Conservation (phyloP, 2,113 vertebrate genomes). For the Chionomys nivalis region DNA sequence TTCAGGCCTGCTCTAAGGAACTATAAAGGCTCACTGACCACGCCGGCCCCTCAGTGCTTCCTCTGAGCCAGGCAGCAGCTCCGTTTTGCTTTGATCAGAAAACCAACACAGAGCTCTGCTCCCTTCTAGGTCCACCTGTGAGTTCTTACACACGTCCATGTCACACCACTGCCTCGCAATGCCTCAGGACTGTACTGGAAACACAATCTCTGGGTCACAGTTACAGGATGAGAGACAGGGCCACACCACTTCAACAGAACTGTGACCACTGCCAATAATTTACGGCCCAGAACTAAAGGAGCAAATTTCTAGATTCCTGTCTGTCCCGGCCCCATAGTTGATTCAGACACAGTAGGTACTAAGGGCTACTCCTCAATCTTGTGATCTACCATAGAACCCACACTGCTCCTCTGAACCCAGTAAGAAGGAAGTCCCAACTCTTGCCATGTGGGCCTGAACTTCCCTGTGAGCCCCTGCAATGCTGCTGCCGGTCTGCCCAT, state of each 20-base stretch:
- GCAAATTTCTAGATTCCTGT: neutral
- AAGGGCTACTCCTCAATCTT: too few relatives aligned
- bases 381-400: neutral
- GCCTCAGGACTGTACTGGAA: too few relatives aligned
- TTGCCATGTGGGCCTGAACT: neutral
- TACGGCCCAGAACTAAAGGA: neutral
- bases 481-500: neutral
- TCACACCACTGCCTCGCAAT: neutral
- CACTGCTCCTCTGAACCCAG: too few relatives aligned
- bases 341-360: too few relatives aligned
- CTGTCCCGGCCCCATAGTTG: accelerated
- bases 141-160: neutral
- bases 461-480: too few relatives aligned
- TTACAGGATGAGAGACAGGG: neutral
- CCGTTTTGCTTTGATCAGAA: too few relatives aligned
- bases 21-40: neutral
- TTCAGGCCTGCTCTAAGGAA: neutral
- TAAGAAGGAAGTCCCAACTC: neutral
- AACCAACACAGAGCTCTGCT: neutral
- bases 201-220: neutral
- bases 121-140: neutral
- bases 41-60: neutral
- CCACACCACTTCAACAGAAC: neutral
- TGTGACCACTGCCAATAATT: neutral
- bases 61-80: too few relatives aligned